Evolutionary conservation across 2,888 invertebrate genomes (phyloP), one percentile per base, ranked within the genome.

Genomic region (Baronia brevicornis): DNA sequence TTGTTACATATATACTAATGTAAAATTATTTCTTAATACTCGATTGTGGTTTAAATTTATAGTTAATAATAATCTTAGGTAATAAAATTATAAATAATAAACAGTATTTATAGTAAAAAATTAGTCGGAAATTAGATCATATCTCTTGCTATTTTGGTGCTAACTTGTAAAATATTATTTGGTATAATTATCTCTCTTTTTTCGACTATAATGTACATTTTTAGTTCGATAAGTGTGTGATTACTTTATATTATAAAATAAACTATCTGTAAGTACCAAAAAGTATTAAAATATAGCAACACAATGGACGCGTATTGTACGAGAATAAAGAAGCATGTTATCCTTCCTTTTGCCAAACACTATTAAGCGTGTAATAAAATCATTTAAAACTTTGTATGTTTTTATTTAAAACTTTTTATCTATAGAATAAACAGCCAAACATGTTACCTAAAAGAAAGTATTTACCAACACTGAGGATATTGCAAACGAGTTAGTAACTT

Each of bases 261-360:
- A 61, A 54, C 55, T 55, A 54, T 61, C 36, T 40, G 42, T 74
- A 77, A 66, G 70, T 73, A 77, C 80, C 80, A 79, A 82, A 82
- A 80, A 80, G 79, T 80, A 79, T 82, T 80, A 77, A 64, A 55
- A 57, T 51, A 48, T 33, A 57, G 55, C 54, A 43, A 46, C 41
- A 55, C 52, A 55, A 44, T 35, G 33, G 46, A 48, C 51, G 54
- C 57, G 61, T 50, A 24, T 28, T 60, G 60, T 68, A 60, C 44
- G 55, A 51, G 62, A 58, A 48, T 54, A 54, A 55, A 48, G 52
- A 59, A 63, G 58, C 64, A 64, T 67, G 59, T 66, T 64, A 61
- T 56, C 67, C 74, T 73, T 77, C 75, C 59, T 75, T 77, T 79
- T 82, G 80, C 80, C 80, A 82, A 80, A 82, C 77, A 51, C 69